Conservation (phyloP, 1,140 invertebrate species). For the Samia ricini region DNA sequence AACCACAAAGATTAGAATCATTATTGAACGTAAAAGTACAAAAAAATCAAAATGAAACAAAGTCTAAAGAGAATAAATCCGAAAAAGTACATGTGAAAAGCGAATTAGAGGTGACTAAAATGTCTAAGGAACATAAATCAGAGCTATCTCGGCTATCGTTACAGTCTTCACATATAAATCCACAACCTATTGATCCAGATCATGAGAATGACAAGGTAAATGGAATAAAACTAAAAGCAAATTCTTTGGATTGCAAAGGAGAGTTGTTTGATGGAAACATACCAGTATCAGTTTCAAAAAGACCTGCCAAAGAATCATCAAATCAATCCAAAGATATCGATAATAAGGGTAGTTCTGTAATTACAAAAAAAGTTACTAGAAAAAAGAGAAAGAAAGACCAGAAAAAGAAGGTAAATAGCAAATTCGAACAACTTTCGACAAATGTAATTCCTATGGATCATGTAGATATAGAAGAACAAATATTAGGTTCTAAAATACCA, state of each 20-base stretch:
- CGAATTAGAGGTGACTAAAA: neutral
- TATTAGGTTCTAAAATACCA: slow-evolving; percentile 18
- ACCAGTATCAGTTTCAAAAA: slow-evolving; percentile 6
- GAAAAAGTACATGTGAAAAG: neutral
- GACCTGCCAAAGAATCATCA: neutral
- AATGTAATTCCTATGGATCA: neutral
- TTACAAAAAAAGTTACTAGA: neutral
- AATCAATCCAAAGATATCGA: neutral
- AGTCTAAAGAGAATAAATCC: slow-evolving; percentile 4
- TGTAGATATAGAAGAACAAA: slow-evolving; percentile 22
- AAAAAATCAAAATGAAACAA: neutral
- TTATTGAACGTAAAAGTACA: neutral
- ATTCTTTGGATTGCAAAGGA: neutral
- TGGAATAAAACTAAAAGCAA: slow-evolving; percentile 5
- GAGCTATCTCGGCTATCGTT: slow-evolving; percentile 25
- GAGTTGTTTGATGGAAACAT: slow-evolving; percentile 1
- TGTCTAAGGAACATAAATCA: slow-evolving; percentile 21
- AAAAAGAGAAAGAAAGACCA: slow-evolving; percentile 7
- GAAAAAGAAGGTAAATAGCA: neutral
- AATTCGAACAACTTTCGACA: neutral
- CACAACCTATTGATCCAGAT: slow-evolving; percentile 1
- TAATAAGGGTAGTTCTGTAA: neutral
- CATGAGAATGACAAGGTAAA: slow-evolving; percentile 15
- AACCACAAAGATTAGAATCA: neutral
- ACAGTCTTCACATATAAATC: slow-evolving; percentile 33